These are phyloP conservation scores for Oreochromis grahami DNA, from an alignment of 2,797 vertebrate species.

Conservation along the genomic window DNA sequence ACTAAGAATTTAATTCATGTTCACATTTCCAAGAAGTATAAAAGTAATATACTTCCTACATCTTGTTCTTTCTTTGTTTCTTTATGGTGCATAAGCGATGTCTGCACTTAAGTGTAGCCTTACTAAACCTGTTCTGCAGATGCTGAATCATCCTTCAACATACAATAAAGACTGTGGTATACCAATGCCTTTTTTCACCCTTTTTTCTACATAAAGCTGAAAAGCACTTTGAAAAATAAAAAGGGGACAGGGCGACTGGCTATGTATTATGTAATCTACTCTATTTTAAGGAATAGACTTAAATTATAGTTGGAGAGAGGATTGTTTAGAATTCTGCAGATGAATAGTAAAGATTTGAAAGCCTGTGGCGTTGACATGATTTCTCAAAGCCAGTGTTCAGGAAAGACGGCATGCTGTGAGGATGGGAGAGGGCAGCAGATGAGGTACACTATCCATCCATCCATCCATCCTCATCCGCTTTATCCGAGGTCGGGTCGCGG, in stretches of 20 bases:
- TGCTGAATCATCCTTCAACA: background rate
- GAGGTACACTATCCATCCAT: background rate
- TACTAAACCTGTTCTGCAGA: background rate
- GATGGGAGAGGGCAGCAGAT: background rate
- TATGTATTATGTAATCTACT: background rate
- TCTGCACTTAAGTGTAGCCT: background rate
- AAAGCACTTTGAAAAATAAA: background rate
- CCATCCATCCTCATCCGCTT: no score
- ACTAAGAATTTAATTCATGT: background rate
- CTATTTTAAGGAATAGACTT: background rate
- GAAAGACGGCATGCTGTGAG: conserved; percentile 11
- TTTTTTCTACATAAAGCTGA: background rate
- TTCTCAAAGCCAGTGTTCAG: conserved; percentile 1
- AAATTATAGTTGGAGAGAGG: background rate
- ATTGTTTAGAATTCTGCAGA: background rate
- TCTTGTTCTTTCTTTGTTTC: background rate
- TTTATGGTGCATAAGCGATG: background rate
- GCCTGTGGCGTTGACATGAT: background rate
- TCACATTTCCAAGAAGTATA: background rate
- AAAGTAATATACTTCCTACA: background rate
- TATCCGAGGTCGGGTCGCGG: no score
- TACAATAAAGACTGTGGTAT: background rate
- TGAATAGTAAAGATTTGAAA: background rate
- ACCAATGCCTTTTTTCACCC: background rate
- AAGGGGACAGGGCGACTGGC: background rate